phyloP scores from a whole-genome alignment of 2,797 vertebrate genomes.

The Cheirogaleus major region DNA sequence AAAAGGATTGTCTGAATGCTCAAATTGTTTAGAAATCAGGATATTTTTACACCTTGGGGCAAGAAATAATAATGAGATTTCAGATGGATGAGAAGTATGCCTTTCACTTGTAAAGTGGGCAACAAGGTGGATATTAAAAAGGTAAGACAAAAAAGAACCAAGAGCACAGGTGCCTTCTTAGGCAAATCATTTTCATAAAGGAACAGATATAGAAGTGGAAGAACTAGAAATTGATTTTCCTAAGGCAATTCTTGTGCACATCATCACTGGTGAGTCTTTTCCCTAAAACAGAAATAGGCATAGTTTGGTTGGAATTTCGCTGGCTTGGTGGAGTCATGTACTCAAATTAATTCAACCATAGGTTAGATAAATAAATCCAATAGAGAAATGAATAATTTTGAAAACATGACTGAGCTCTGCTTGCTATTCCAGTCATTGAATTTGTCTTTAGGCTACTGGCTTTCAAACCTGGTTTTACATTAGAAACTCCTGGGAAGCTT shows the following conservation, averaged over 20 bases:
- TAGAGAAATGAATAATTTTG: background rate
- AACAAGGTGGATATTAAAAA: background rate
- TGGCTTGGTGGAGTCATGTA: background rate
- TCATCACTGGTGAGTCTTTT: background rate
- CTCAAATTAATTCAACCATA: background rate
- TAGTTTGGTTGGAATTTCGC: background rate
- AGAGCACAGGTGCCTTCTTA: background rate
- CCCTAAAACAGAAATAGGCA: background rate
- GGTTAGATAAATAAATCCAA: background rate
- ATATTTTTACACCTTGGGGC: background rate
- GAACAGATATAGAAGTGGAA: background rate
- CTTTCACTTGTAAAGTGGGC: background rate
- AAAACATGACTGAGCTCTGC: background rate
- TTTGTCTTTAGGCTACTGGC: background rate
- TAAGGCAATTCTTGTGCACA: background rate
- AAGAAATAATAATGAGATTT: background rate
- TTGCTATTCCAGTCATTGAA: background rate
- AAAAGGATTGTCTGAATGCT: background rate
- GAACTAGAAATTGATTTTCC: background rate
- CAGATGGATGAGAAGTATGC: background rate
- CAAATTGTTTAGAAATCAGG: background rate
- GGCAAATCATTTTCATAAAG: background rate
- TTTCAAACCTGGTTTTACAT: background rate
- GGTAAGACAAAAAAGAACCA: background rate
- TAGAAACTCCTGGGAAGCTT: background rate